Evolutionary conservation across 2,888 invertebrate genomes (phyloP).

Genomic region (Hipparchia sbordonii): DNA sequence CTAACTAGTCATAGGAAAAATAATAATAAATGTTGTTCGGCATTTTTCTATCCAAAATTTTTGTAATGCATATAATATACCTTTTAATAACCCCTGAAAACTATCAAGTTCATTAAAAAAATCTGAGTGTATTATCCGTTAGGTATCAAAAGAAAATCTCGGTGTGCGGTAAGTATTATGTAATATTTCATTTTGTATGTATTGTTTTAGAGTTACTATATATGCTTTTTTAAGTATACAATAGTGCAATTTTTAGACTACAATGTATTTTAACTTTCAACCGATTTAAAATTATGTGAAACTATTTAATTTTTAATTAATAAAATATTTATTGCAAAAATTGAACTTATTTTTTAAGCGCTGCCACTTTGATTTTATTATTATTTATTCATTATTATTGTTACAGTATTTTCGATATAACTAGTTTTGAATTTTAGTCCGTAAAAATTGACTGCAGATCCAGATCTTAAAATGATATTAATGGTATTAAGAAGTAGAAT

Average conservation of each 20-base stretch:
- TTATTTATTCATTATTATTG: too few relatives aligned
- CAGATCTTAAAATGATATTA: not conserved
- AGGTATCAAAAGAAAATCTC: too few relatives aligned
- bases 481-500: not conserved
- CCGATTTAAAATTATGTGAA: not conserved
- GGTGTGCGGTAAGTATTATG: not conserved
- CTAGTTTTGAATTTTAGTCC: not conserved
- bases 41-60: not conserved
- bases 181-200: not conserved
- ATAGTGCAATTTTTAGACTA: slow-evolving; percentile 4
- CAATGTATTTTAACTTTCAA: not conserved
- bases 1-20: slow-evolving; percentile 14
- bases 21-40: not conserved
- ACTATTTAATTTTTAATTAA: not conserved
- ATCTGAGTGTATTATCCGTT: not conserved
- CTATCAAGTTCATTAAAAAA: not conserved
- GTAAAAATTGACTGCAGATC: not conserved
- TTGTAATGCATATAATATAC: not conserved
- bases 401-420: slow-evolving; percentile 8
- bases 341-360: not conserved
- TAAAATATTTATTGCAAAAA: not conserved
- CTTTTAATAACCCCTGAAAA: slow-evolving; percentile 1
- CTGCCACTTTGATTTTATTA: not conserved
- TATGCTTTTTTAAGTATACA: not conserved
- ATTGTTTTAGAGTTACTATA: not conserved